Evolutionary conservation across 2,113 vertebrate genomes (phyloP).

Genomic region (Sardina pilchardus): DNA sequence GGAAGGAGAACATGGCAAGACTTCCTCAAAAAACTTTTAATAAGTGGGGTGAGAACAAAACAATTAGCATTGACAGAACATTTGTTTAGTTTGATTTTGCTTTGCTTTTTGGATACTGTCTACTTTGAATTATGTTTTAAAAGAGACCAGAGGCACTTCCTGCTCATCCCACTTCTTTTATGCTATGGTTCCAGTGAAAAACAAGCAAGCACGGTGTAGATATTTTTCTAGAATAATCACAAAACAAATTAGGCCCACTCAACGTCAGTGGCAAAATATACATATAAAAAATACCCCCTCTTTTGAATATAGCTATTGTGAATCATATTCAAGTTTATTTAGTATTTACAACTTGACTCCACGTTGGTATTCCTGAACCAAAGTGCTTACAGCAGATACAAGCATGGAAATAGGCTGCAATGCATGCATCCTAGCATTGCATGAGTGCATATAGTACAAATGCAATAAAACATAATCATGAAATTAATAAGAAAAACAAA

Average conservation of each 20-base stretch:
- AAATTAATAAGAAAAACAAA: neutral
- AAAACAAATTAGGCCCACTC: neutral
- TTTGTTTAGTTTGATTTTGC: neutral
- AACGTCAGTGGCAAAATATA: slow-evolving; percentile 9
- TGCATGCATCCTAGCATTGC: slow-evolving; percentile 61
- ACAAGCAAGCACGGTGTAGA: neutral
- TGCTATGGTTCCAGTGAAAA: neutral
- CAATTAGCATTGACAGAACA: neutral
- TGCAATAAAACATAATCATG: neutral
- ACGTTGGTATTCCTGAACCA: slow-evolving; percentile 12
- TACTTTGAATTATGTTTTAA: neutral
- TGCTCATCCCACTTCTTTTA: neutral
- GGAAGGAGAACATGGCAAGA: neutral
- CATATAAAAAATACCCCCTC: slow-evolving; percentile 11
- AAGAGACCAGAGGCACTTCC: slow-evolving; percentile 12
- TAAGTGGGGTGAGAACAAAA: slow-evolving; percentile 2
- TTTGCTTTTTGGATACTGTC: neutral
- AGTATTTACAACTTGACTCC: neutral
- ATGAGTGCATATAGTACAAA: neutral
- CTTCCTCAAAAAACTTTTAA: slow-evolving; percentile 14
- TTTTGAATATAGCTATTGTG: neutral
- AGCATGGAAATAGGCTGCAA: slow-evolving; percentile 17
- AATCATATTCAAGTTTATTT: neutral
- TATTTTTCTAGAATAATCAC: neutral
- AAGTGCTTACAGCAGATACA: neutral